phyloP scores from a whole-genome alignment of 2,113 vertebrate genomes.

The Verasper variegatus region DNA sequence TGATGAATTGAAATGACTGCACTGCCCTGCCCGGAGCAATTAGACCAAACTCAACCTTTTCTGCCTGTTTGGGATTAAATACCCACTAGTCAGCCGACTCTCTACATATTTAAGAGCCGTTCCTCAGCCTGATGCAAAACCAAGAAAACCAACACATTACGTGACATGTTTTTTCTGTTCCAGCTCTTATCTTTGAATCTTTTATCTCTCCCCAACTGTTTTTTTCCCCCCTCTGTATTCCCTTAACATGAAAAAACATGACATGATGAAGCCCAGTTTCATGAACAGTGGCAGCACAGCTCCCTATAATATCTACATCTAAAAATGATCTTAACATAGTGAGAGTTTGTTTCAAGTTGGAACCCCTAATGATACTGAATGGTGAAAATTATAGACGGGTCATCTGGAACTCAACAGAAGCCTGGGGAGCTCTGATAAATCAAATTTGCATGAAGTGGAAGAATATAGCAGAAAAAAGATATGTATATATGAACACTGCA shows the following conservation, averaged over 20 bases:
- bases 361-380: constrained; percentile 15
- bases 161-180: constrained; percentile 32
- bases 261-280: constrained; percentile 42
- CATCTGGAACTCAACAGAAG: constrained; percentile 22
- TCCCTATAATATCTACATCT: constrained; percentile 8
- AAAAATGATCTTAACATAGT: not conserved
- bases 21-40: constrained; percentile 59
- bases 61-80: constrained; percentile 71
- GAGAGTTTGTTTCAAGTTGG: constrained; percentile 17
- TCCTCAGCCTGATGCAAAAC: constrained; percentile 70
- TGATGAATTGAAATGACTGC: constrained; percentile 68
- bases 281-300: constrained; percentile 22
- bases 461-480: too few species aligned
- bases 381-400: not conserved
- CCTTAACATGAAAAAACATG: constrained; percentile 41
- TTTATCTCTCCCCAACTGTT: constrained; percentile 54
- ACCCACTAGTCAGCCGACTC: constrained; percentile 52
- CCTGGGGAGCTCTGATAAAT: constrained; percentile 4
- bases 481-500: too few species aligned
- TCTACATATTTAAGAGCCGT: constrained; percentile 56
- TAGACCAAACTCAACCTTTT: constrained; percentile 66
- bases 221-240: constrained; percentile 43
- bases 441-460: not conserved
- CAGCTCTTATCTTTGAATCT: constrained; percentile 71
- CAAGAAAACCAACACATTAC: constrained; percentile 69